These are phyloP conservation scores for Syngnathus typhle DNA, from an alignment of 2,113 vertebrate species.

Conservation along the genomic window DNA sequence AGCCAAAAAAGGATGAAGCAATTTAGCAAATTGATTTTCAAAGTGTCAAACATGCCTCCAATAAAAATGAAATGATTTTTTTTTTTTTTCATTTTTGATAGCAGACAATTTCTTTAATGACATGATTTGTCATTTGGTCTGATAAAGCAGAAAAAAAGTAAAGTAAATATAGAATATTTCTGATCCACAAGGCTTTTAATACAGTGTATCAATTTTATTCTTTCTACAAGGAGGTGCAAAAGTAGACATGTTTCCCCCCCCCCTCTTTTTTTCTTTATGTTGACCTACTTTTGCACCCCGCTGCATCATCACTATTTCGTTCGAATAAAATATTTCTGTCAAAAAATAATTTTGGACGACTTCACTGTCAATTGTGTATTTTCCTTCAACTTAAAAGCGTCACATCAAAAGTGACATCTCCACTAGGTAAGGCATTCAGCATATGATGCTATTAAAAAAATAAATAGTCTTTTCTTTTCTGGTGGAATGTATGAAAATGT, in stretches of 20 bases:
- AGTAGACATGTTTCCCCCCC: too few species aligned
- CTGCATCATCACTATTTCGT: too few species aligned
- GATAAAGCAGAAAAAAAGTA: not conserved
- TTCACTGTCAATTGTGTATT: too few species aligned
- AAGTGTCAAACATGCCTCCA: not conserved
- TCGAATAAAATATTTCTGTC: not conserved
- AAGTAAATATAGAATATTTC: not conserved
- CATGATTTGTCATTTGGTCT: not conserved
- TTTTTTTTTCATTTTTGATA: not conserved
- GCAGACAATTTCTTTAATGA: not conserved
- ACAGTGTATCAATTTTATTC: too few species aligned
- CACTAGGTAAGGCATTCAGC: too few species aligned
- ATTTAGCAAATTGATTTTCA: not conserved
- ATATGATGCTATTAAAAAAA: conserved; percentile 27
- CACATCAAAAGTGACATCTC: not conserved
- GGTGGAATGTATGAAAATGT: conserved; percentile 58
- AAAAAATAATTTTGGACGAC: not conserved
- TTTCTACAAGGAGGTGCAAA: too few species aligned
- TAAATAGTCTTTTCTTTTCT: conserved; percentile 28
- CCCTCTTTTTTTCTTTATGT: too few species aligned
- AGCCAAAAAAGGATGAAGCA: not conserved
- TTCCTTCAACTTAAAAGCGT: not conserved
- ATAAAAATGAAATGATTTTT: not conserved
- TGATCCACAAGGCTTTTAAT: too few species aligned
- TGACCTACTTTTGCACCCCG: too few species aligned